Base-by-base conservation (phyloP, 2,888 invertebrate genomes). In the Malthinus flaveolus region DNA sequence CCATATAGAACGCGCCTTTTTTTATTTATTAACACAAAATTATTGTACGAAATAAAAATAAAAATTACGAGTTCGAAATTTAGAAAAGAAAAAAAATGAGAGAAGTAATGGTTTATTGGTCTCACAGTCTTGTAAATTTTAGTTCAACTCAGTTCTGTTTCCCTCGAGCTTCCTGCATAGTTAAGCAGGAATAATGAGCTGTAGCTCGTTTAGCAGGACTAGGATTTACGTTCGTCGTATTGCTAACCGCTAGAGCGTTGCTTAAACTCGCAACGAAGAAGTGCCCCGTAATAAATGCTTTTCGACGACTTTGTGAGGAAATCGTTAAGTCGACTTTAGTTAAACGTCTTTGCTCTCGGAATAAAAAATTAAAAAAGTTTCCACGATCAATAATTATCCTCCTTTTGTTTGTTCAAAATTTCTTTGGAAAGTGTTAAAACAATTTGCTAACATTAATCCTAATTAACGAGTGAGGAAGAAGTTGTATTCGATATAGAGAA, bases 141-240 rank as follows among this genome's bases (percentile, higher is more conserved):
- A 33, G 32, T 45, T 36, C 46, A 46, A 32, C 34, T 52, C 44
- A 45, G 45, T n/a, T 32, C 45, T 44, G 44, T 52, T 42, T 53
- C 47, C 35, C 23, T 47, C 31, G 33, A 49, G 32, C 42, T 42
- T 55, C 59, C 59, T 59, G 59, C 54, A 59, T 59, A 55, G 59
- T 59, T 59, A 59, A 59, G 34, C 59, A 55, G 50, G 59, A 59
- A 59, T 59, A 59, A 59, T 59, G 55, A 59, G 55, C 51, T 59
- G 54, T 59, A 51, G 46, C 51, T 55, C 54, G 50, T 51, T 50
- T 59, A 59, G 31, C 32, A 55, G 46, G 46, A 59, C 39, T 47
- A 39, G 34, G 31, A 59, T 55, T 54, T 54, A 54, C 55, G 50
- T 42, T 37, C 34, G 44, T 58, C 52, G 55, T 49, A 55, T 55